Evolutionary conservation across 2,113 vertebrate species (phyloP).

Genomic region (Xiphias gladius): DNA sequence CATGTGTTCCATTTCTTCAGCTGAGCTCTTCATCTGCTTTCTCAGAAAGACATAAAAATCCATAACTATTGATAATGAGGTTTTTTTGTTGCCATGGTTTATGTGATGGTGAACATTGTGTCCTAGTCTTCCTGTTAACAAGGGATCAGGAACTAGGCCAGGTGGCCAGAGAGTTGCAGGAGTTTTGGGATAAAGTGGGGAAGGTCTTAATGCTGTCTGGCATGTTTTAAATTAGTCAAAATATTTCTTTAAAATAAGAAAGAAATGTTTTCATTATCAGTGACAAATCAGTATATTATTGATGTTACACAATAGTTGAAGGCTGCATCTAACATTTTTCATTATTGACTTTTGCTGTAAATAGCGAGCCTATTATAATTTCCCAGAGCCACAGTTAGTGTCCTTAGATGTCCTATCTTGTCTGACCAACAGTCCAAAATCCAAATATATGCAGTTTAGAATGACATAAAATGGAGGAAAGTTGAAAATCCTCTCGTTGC

Average conservation of each 20-base stretch:
- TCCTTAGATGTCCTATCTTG: not conserved
- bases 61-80: not conserved
- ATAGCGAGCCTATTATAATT: not conserved
- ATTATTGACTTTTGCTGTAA: not conserved
- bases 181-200: not conserved
- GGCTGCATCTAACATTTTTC: not conserved
- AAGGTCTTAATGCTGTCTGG: not conserved
- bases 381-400: not conserved
- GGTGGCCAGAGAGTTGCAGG: not conserved
- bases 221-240: not conserved
- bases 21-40: not conserved
- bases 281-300: not conserved
- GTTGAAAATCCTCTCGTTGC: not conserved
- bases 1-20: slow-evolving; percentile 15
- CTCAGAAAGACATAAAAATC: not conserved
- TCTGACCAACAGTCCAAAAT: not conserved
- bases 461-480: not conserved
- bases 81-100: not conserved
- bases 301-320: not conserved
- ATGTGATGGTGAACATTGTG: not conserved
- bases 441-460: not conserved
- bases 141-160: not conserved
- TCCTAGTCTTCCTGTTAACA: slow-evolving; percentile 42
- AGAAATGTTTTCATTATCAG: not conserved
- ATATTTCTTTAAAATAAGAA: not conserved